Conservation (phyloP, 2,888 invertebrate species). For the Allolobophora icterica region DNA sequence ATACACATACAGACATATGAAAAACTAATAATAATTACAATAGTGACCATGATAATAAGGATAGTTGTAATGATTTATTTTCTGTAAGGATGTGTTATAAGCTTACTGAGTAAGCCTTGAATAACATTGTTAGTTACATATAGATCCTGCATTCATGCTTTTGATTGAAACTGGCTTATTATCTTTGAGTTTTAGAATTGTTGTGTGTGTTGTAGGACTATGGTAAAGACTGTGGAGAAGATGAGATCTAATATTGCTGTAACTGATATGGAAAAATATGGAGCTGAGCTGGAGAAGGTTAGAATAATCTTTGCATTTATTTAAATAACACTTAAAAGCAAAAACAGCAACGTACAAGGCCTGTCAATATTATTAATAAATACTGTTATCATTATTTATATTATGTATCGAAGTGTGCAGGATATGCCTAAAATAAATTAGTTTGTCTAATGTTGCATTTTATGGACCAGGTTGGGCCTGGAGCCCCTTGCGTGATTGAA, state of each 20-base stretch:
- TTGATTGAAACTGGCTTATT: not conserved
- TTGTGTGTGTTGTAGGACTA: not conserved
- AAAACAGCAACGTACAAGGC: no score
- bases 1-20: no score
- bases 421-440: no score
- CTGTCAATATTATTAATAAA: no score
- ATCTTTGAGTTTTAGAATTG: not conserved
- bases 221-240: conserved; percentile 26
- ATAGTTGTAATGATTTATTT: not conserved
- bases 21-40: not conserved
- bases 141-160: not conserved
- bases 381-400: no score
- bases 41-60: not conserved
- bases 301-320: not conserved
- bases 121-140: not conserved
- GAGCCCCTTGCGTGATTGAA: no score
- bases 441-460: no score
- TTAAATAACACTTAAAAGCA: no score
- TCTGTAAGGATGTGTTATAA: no score
- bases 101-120: not conserved
- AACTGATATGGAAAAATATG: conserved; percentile 36
- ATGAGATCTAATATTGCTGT: conserved; percentile 18
- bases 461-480: no score
- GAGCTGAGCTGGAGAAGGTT: conserved; percentile 34
- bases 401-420: no score